A percentile compares a stretch with the other conserved stretches of the same genome.
Evolutionary conservation across 2,797 vertebrate species (phyloP).

Genomic region (Coendou prehensilis): DNA sequence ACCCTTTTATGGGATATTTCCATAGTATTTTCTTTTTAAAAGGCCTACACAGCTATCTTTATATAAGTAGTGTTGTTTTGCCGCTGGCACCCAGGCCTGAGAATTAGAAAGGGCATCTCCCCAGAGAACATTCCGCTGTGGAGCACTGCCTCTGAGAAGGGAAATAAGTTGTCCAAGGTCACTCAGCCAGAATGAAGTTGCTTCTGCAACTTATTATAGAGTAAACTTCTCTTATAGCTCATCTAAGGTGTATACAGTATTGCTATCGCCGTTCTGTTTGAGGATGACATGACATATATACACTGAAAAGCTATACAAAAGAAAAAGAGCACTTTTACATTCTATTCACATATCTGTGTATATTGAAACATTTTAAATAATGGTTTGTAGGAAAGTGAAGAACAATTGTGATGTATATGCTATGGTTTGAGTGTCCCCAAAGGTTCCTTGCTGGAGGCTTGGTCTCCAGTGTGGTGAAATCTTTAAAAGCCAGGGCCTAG

Average conservation of each 20-base stretch:
- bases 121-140: background rate
- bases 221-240: background rate
- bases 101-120: background rate
- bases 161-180: background rate
- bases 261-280: background rate
- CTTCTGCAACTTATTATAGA: background rate
- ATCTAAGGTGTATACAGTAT: background rate
- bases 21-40: conserved; percentile 1
- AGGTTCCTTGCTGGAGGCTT: background rate
- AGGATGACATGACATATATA: background rate
- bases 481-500: background rate
- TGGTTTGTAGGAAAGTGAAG: conserved; percentile 28
- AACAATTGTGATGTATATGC: background rate
- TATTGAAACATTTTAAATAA: background rate
- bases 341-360: background rate
- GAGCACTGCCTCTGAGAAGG: background rate
- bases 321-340: background rate
- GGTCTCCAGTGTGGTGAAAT: background rate
- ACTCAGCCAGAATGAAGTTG: background rate
- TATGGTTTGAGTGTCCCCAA: background rate
- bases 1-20: background rate
- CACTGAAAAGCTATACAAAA: background rate
- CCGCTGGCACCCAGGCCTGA: background rate
- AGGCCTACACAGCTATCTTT: background rate
- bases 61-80: background rate